These are phyloP conservation scores for Sphaerolaimus hirsutus DNA, from an alignment of 2,888 invertebrate species.

Conservation along the genomic window DNA sequence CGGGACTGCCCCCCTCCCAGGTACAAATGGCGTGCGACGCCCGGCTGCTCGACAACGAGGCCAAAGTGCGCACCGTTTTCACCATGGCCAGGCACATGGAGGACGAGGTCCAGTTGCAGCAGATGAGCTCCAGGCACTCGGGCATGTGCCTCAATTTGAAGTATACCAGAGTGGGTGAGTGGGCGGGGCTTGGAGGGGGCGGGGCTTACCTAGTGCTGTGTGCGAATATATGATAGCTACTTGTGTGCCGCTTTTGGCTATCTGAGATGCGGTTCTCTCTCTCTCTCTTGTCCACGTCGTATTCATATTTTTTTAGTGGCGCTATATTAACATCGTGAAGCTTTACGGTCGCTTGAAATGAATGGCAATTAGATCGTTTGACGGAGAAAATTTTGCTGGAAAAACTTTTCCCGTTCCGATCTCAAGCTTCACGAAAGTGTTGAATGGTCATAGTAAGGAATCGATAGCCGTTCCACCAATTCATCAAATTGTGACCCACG, in stretches of 20 bases:
- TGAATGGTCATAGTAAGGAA: too few relatives aligned
- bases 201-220: not conserved
- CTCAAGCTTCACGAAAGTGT: too few relatives aligned
- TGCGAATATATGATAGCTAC: not conserved
- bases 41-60: conserved; percentile 22
- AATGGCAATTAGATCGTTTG: too few relatives aligned
- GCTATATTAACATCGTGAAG: too few relatives aligned
- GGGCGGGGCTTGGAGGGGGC: too few relatives aligned
- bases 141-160: not conserved
- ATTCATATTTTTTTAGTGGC: not conserved
- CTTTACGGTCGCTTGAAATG: too few relatives aligned
- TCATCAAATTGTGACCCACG: too few relatives aligned
- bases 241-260: not conserved
- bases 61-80: conserved; percentile 23
- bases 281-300: not conserved
- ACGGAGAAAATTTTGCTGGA: too few relatives aligned
- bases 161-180: not conserved
- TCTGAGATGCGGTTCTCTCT: not conserved
- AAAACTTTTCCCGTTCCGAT: too few relatives aligned
- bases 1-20: too few relatives aligned
- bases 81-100: conserved; percentile 26
- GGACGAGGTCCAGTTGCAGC: conserved; percentile 19
- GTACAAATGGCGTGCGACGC: conserved; percentile 27
- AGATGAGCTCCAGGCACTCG: not conserved
- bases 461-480: too few relatives aligned